Percentiles rank a stretch among this genome's conserved stretches.
Conservation (phyloP, 2,113 vertebrate genomes). For the Siphamia tubifer region DNA sequence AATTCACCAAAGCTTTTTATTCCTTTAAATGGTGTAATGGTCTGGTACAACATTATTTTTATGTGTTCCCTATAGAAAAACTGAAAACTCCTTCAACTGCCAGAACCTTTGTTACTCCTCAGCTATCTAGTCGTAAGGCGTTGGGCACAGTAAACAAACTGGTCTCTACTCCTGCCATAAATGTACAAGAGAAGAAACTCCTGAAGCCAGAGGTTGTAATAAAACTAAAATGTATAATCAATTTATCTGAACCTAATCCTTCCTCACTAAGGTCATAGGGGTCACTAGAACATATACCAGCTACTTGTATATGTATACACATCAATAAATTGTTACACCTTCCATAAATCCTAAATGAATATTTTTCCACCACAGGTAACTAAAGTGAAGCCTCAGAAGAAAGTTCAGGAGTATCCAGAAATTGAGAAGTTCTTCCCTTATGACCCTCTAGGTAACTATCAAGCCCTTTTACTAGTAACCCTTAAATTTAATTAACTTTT, state of each 20-base stretch:
- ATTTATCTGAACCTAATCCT: too few relatives aligned
- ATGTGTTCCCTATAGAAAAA: constrained; percentile 28
- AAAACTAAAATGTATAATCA: too few relatives aligned
- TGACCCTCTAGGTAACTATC: constrained; percentile 62
- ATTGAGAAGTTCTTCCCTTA: constrained; percentile 65
- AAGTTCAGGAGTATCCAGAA: constrained; percentile 63
- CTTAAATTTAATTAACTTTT: too few relatives aligned
- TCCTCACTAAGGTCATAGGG: too few relatives aligned
- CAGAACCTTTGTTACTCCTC: constrained; percentile 46
- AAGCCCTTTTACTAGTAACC: too few relatives aligned
- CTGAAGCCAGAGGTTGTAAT: constrained; percentile 52
- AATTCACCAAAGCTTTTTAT: not conserved
- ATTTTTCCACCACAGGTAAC: constrained; percentile 41
- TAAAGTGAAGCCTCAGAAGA: constrained; percentile 22
- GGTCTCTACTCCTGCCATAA: constrained; percentile 24
- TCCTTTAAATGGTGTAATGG: rapidly evolving
- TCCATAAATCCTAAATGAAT: too few relatives aligned
- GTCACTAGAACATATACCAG: too few relatives aligned
- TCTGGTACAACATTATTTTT: not conserved
- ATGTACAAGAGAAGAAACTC: constrained; percentile 43
- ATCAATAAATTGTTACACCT: too few relatives aligned
- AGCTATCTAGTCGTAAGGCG: constrained; percentile 58
- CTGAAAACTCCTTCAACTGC: constrained; percentile 38
- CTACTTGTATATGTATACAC: too few relatives aligned
- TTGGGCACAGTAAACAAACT: constrained; percentile 57